Conservation (phyloP, 1,140 invertebrate species). For the Meteorus sp. region DNA sequence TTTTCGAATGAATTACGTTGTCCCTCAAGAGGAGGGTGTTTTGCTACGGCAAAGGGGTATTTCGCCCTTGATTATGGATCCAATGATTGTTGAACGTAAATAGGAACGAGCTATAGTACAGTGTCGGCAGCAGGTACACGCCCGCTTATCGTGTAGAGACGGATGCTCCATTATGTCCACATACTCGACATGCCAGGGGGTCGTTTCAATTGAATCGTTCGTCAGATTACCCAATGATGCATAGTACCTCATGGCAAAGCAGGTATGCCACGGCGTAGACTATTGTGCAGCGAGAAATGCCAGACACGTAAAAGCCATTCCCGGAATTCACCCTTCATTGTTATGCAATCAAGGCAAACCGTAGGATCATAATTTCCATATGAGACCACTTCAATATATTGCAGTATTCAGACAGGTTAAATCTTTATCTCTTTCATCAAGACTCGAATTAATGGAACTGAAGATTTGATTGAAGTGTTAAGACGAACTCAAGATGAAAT, state of each 20-base stretch:
- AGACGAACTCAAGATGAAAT: too few species aligned
- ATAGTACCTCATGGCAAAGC: slow-evolving; percentile 44
- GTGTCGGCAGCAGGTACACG: slow-evolving; percentile 34
- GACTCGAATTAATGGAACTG: background rate
- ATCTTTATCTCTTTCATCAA: slow-evolving; percentile 12
- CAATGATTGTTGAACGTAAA: too few species aligned
- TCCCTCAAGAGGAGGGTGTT: too few species aligned
- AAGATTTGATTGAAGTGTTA: too few species aligned
- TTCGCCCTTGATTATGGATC: too few species aligned
- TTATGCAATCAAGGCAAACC: slow-evolving; percentile 53
- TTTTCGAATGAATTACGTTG: too few species aligned
- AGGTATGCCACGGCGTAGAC: slow-evolving; percentile 42
- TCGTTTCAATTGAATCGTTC: slow-evolving; percentile 58
- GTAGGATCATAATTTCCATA: slow-evolving; percentile 48
- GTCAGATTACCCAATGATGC: slow-evolving; percentile 58
- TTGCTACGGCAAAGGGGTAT: too few species aligned
- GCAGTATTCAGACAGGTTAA: slow-evolving; percentile 23
- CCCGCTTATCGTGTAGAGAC: slow-evolving; percentile 53
- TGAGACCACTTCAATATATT: slow-evolving; percentile 15
- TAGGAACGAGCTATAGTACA: slow-evolving; percentile 25
- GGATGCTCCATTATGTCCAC: slow-evolving; percentile 58
- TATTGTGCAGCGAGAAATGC: slow-evolving; percentile 50
- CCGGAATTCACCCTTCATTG: slow-evolving; percentile 53
- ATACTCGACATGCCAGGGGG: slow-evolving; percentile 56
- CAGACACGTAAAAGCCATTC: slow-evolving; percentile 58